Evolutionary conservation across 2,888 invertebrate genomes (phyloP).

Genomic region (Pimpla rufipes): DNA sequence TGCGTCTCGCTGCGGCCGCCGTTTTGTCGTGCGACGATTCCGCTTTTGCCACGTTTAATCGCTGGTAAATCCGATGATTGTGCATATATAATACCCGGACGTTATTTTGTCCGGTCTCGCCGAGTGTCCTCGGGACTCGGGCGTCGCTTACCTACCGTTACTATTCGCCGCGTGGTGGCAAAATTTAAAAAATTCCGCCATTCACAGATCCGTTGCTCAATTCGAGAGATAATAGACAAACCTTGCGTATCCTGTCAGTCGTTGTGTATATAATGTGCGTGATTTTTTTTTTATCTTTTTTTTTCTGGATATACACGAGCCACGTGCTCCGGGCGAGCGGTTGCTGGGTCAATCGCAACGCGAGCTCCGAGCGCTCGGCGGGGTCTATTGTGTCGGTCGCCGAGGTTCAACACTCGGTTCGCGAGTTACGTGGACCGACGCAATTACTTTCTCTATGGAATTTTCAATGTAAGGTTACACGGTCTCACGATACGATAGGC

Average conservation of each 20-base stretch:
- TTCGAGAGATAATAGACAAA: conserved; percentile 48
- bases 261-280: neutral
- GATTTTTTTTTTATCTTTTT: neutral
- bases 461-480: conserved; percentile 63
- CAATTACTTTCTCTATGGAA: conserved; percentile 60
- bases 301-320: neutral
- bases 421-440: neutral
- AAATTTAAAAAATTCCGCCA: conserved; percentile 3
- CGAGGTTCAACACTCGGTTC: neutral
- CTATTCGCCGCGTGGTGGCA: neutral
- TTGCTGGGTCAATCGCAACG: conserved; percentile 27
- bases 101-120: conserved; percentile 44
- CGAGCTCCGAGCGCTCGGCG: neutral
- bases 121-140: conserved; percentile 46
- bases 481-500: conserved; percentile 42
- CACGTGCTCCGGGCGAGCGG: conserved; percentile 11
- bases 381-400: conserved; percentile 18
- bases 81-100: conserved; percentile 55
- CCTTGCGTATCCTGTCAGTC: conserved; percentile 47
- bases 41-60: conserved; percentile 57
- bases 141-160: neutral
- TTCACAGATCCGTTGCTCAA: conserved; percentile 52
- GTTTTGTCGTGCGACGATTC: conserved; percentile 37
- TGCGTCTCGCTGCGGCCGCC: neutral
- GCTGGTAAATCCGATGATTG: conserved; percentile 53